Base-by-base conservation (phyloP, 1,140 invertebrate genomes). In the Augochlora pura region DNA sequence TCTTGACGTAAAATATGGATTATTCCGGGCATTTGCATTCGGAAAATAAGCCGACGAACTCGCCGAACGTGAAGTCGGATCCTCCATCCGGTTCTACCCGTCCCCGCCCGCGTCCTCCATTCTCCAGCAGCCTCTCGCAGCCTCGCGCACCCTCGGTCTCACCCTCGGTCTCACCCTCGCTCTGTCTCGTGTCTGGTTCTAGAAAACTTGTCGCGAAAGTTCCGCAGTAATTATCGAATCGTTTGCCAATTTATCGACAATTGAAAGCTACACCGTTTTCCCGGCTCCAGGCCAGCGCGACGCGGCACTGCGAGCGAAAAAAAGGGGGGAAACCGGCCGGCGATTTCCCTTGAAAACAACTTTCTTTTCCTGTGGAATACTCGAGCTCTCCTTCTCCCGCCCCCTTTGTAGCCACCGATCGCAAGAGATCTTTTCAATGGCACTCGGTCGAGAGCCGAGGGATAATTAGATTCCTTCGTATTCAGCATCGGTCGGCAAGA, bases 1-100 rank as follows among this genome's bases (percentile, higher is more conserved):
- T 90, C 87, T 87, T 84, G 83, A 86, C 90, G 88, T 92, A 91
- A 92, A 91, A 91, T 92, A 92, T 92, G 91, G 91, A 92, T 92
- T 92, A 92, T 92, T 92, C 91, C 87, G 82, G 88, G 84, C 90
- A 92, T 92, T 92, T 91, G 90, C 91, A 92, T 92, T 91, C 86
- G 89, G 88, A 91, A 92, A 91, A 91, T 91, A 91, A 91, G 86
- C 85, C 87, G 88, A 88, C 86, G 89, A 90, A 86, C 89, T 90
- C 63, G 63, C 42, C 57, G 63, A 65, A 71, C 74, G 66, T 38
- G 63, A 38, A 66, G 60, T 52, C 67, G 60, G 76, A 71, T 12
- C 27, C 27, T 54, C 60, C 49, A 27, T 52, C 16, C 49, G 49
- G 49, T 52, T 52, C 49, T 18, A 16, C 49, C 42, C 42, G 18